Evolutionary conservation across 2,797 vertebrate species (phyloP).

Genomic region (Pipistrellus pygmaeus): DNA sequence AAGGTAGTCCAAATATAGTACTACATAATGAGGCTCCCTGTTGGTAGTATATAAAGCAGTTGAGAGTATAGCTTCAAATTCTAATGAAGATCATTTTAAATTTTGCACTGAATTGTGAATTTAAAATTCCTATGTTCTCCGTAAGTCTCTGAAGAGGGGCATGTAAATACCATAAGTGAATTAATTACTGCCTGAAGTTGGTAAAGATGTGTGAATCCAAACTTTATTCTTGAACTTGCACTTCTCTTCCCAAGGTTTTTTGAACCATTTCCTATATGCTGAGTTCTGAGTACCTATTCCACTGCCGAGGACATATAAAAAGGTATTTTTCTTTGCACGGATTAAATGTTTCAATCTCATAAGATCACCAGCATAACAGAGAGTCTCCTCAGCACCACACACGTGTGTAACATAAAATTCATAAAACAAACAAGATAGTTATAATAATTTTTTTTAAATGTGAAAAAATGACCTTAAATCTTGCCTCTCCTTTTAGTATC

Average conservation of each 20-base stretch:
- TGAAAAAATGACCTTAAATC: constrained; percentile 18
- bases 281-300: constrained; percentile 68
- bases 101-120: constrained; percentile 74
- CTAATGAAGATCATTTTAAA: constrained; percentile 80
- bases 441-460: not conserved
- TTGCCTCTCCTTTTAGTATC: not conserved
- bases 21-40: constrained; percentile 84
- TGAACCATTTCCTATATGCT: constrained; percentile 71
- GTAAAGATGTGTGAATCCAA: constrained; percentile 80
- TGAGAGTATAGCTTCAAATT: constrained; percentile 72
- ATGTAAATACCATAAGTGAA: constrained; percentile 75
- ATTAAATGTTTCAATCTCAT: constrained; percentile 59
- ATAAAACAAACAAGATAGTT: not conserved
- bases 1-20: constrained; percentile 83
- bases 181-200: constrained; percentile 79
- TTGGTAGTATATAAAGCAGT: constrained; percentile 65
- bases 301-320: constrained; percentile 64
- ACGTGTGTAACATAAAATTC: not conserved
- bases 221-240: constrained; percentile 76
- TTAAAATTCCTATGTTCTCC: constrained; percentile 77
- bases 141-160: constrained; percentile 78
- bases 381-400: not conserved
- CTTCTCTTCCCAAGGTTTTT: constrained; percentile 80
- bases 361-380: constrained; percentile 35
- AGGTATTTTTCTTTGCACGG: constrained; percentile 65